These are phyloP conservation scores for Paratilapia polleni DNA, from an alignment of 2,113 vertebrate genomes.

Conservation along the genomic window DNA sequence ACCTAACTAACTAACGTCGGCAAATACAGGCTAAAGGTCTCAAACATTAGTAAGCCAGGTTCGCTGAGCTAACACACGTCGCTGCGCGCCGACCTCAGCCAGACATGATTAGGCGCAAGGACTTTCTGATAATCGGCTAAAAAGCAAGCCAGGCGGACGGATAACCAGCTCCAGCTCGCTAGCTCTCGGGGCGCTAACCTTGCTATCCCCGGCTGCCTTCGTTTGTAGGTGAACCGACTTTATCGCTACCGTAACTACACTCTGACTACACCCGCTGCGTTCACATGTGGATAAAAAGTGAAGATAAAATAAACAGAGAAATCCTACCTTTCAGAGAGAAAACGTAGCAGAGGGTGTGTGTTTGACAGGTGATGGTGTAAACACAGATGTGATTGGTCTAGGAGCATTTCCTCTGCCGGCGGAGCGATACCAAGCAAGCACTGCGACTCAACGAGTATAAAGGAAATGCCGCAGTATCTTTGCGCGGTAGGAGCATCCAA, in stretches of 20 bases:
- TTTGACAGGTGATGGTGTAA: slow-evolving; percentile 80
- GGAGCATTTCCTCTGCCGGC: slow-evolving; percentile 68
- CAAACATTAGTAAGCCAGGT: neutral
- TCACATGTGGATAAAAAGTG: neutral
- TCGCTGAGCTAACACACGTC: slow-evolving; percentile 32
- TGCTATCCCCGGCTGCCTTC: slow-evolving; percentile 27
- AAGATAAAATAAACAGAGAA: neutral
- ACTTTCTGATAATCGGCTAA: slow-evolving; percentile 75
- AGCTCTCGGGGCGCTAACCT: slow-evolving; percentile 64
- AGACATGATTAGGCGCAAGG: slow-evolving; percentile 62
- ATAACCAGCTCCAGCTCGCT: slow-evolving; percentile 57
- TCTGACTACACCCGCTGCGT: neutral
- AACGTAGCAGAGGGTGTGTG: slow-evolving; percentile 59
- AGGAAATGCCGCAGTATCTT: slow-evolving; percentile 79
- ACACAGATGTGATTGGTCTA: slow-evolving; percentile 79
- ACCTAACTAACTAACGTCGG: slow-evolving; percentile 10
- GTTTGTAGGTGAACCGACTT: neutral
- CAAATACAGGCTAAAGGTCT: neutral
- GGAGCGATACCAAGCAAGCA: slow-evolving; percentile 56
- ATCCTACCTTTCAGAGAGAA: slow-evolving; percentile 76
- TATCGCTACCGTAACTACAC: neutral
- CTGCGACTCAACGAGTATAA: slow-evolving; percentile 51
- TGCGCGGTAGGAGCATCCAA: slow-evolving; percentile 66
- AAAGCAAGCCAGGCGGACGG: slow-evolving; percentile 57
- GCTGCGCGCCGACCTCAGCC: slow-evolving; percentile 42